These are phyloP conservation scores for Cordilura impudica DNA, from an alignment of 2,888 invertebrate genomes.

Conservation along the genomic window DNA sequence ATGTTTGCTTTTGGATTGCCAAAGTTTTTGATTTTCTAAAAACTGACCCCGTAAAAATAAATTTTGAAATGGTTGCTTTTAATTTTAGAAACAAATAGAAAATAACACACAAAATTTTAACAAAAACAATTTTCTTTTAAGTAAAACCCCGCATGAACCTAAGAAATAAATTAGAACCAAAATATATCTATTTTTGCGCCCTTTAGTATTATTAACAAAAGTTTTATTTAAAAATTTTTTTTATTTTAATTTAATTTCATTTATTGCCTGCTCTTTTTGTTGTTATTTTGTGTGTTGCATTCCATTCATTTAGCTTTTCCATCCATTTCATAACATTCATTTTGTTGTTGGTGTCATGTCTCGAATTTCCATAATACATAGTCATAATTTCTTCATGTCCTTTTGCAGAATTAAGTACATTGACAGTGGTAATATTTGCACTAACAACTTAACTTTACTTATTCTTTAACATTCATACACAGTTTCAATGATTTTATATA, in stretches of 20 bases:
- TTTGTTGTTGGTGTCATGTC: background rate
- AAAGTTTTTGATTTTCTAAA: too few relatives aligned
- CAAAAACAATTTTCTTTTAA: constrained; percentile 20
- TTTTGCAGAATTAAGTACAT: background rate
- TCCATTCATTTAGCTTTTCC: constrained; percentile 10
- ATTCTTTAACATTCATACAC: too few relatives aligned
- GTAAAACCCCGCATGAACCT: constrained; percentile 22
- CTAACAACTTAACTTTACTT: too few relatives aligned
- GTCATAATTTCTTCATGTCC: background rate
- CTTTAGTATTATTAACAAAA: background rate
- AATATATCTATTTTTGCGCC: background rate
- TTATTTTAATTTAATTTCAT: background rate
- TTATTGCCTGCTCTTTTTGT: constrained; percentile 30
- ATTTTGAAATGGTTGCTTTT: constrained; percentile 4
- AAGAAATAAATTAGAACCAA: constrained; percentile 4
- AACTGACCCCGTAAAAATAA: background rate
- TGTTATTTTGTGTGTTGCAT: constrained; percentile 58
- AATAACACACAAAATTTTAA: constrained; percentile 61
- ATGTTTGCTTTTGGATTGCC: constrained; percentile 50
- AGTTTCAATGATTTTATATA: too few relatives aligned
- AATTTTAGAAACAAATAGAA: constrained; percentile 19
- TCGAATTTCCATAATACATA: background rate
- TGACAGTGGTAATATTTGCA: background rate
- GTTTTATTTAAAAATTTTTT: constrained; percentile 8
- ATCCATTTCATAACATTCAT: constrained; percentile 12